Evolutionary conservation across 2,113 vertebrate genomes (phyloP), one percentile per base, ranked within the genome.

Genomic region (Chaetodon trifascialis): DNA sequence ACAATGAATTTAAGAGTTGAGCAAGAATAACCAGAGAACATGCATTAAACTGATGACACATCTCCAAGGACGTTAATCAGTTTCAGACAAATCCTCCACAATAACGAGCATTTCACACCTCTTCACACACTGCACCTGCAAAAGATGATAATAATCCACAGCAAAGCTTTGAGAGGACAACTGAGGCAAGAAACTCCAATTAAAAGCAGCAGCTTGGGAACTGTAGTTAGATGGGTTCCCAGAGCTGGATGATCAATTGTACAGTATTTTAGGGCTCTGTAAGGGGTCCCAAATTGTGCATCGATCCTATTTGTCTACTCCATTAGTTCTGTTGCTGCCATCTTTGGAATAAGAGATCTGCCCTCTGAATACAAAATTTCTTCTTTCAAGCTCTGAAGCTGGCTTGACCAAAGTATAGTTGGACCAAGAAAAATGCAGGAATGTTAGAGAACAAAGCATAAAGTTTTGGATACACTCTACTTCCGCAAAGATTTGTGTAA

Each of bases 61-160:
- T 77, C 14, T 52, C 62, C 60, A 42, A 75, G 51, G 65, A 72
- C 62, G 74, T 68, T 19, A 44, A 75, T 80, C 79, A 75, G 52
- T 80, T 83, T 67, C 23, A 70, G 62, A 60, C 44, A 85, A 75
- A 78, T 72, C 73, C 66, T 58, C 23, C n/a, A 58, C 62, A 70
- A 42, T 64, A 82, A 77, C 23, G 11, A 30, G 55, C 25, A 60
- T 75, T 73, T 86, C 81, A 84, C n/a, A 80, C 55, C 44, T 62
- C 55, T 80, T 86, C 60, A 79, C 25, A 71, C 60, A 46, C 34
- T 2, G 11, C 47, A 73, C 12, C 49, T n/a, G 46, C 42, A 46
- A 82, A 70, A 36, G 38, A 78, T 54, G 46, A n/a, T 15, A 63
- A 71, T 83, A 82, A 83, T 84, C 73, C 42, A 55, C 58, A 55